These are phyloP conservation scores for Semnornis frantzii DNA, from an alignment of 2,113 vertebrate genomes.

Conservation along the genomic window DNA sequence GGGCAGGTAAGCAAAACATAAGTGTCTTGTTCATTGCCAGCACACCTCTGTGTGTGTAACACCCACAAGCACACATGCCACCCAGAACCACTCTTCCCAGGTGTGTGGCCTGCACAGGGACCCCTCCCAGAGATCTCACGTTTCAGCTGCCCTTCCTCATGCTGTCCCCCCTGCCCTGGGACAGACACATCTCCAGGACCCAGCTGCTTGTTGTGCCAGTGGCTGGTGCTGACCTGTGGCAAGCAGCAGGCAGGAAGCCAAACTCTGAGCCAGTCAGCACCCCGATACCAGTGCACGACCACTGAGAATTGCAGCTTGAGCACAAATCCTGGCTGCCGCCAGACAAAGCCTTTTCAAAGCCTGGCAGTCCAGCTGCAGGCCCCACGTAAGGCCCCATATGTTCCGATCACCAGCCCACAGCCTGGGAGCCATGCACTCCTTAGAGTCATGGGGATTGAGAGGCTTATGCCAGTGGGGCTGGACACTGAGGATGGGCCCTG, in stretches of 20 bases:
- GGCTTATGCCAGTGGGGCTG: accelerated
- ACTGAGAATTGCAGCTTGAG: accelerated
- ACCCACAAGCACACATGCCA: accelerated
- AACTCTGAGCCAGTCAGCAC: neutral
- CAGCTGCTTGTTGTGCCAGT: accelerated
- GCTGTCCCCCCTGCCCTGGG: accelerated
- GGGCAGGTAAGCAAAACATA: neutral
- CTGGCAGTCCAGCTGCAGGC: neutral
- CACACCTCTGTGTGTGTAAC: neutral
- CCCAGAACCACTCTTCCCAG: neutral
- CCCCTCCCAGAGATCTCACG: neutral
- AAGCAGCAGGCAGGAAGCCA: neutral
- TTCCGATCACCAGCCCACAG: neutral
- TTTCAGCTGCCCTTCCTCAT: accelerated
- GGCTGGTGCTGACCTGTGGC: neutral
- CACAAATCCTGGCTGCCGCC: neutral
- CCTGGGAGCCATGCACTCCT: accelerated
- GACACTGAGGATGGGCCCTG: accelerated
- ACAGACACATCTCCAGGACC: neutral
- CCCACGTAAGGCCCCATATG: accelerated
- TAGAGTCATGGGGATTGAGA: accelerated
- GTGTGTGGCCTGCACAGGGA: accelerated
- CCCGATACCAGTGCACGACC: accelerated
- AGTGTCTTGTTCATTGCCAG: neutral
- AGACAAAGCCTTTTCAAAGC: neutral